Evolutionary conservation across 2,113 vertebrate genomes (phyloP).

Genomic region (Calypte anna): DNA sequence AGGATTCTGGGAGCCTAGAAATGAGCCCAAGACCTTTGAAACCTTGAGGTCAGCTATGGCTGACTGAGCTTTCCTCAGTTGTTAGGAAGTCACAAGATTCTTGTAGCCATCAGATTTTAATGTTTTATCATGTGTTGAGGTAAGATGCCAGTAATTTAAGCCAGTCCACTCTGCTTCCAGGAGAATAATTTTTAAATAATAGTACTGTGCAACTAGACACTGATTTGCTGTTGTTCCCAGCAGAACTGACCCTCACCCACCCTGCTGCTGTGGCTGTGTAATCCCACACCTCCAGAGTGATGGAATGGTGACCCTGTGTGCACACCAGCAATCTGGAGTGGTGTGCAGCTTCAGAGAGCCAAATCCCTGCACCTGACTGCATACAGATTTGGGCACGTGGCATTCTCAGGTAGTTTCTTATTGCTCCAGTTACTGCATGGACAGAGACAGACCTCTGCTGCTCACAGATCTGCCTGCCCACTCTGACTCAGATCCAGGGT

Average conservation of each 20-base stretch:
- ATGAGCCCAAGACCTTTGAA: not conserved
- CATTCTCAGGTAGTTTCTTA: not conserved
- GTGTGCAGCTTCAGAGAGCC: not conserved
- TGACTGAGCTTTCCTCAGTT: not conserved
- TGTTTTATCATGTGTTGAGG: not conserved
- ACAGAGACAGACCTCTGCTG: not conserved
- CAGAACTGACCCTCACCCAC: not conserved
- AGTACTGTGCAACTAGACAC: not conserved
- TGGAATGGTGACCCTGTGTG: not conserved
- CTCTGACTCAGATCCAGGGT: not conserved
- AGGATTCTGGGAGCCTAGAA: not conserved
- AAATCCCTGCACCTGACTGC: rapidly evolving
- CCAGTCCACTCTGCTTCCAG: not conserved
- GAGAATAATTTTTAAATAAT: not conserved
- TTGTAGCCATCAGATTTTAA: not conserved
- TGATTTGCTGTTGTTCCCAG: not conserved
- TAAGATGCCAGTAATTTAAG: not conserved
- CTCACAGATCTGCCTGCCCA: not conserved
- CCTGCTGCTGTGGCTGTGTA: rapidly evolving
- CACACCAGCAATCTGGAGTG: not conserved
- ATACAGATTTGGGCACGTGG: rapidly evolving
- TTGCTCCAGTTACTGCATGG: no score
- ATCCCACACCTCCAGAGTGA: rapidly evolving
- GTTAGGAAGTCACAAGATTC: not conserved
- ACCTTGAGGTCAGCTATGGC: not conserved